Percentiles rank a stretch among this genome's conserved stretches.
Evolutionary conservation across 2,113 vertebrate species (phyloP).

Genomic region (Thunnus maccoyii): DNA sequence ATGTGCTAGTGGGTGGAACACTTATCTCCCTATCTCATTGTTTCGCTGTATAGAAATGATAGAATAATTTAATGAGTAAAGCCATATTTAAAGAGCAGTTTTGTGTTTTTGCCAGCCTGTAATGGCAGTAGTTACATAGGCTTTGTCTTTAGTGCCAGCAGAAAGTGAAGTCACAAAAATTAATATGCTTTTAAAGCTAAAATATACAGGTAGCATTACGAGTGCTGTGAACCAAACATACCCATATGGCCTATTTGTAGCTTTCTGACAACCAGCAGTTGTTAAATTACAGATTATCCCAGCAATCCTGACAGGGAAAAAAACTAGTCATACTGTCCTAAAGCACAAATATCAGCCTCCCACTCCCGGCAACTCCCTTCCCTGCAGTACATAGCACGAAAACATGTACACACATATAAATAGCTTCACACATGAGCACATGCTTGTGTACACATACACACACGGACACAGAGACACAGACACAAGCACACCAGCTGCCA

Average conservation of each 20-base stretch:
- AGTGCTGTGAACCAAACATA: constrained; percentile 28
- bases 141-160: constrained; percentile 24
- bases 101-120: constrained; percentile 15
- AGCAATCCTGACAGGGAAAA: constrained; percentile 59
- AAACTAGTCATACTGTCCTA: constrained; percentile 62
- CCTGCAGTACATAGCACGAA: constrained; percentile 25
- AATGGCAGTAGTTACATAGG: background rate
- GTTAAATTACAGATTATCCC: constrained; percentile 72
- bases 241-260: constrained; percentile 43
- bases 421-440: constrained; percentile 53
- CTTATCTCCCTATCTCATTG: constrained; percentile 45
- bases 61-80: constrained; percentile 23
- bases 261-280: constrained; percentile 60
- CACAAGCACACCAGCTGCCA: constrained; percentile 70
- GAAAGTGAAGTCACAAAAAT: background rate
- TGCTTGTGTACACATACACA: constrained; percentile 16
- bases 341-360: constrained; percentile 53
- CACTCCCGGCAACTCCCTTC: constrained; percentile 36
- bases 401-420: constrained; percentile 39
- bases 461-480: constrained; percentile 3
- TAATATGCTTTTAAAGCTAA: constrained; percentile 8
- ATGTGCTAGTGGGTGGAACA: constrained; percentile 51
- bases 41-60: constrained; percentile 24
- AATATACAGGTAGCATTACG: constrained; percentile 20
- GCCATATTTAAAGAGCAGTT: constrained; percentile 26